Base-by-base conservation (phyloP, 37 sponge, comb jelly and placozoan genomes). In the Eunapius fragilis region DNA sequence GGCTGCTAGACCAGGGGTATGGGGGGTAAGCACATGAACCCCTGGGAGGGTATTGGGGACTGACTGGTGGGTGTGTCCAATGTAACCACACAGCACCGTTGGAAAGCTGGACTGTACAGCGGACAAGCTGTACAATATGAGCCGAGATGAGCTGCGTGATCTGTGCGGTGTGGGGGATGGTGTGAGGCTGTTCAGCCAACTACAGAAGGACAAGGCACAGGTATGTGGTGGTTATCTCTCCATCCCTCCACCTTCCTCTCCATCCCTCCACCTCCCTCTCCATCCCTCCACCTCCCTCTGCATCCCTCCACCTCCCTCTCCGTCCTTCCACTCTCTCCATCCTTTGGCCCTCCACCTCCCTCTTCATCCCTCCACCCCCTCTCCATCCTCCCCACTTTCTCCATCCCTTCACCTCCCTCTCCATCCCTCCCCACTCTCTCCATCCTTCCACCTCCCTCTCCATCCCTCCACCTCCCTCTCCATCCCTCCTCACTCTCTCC, bases 121-220 rank as follows among this genome's bases (percentile, higher is more conserved):
- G 25, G 73, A 73, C 28, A 47, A 86, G 50, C 85, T 95, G 68
- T 95, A 91, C 74, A 28, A 49, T 27, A 84, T 89, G 92, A 45
- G 67, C 22, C 72, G 86, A 70, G 95, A 95, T 32, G 85, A 91
- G 35, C 71, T 95, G 38, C 82, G 80, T 38, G 83, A 88, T 34
- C 72, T 91, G 72, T 76, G 82, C 75, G 95, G 95, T 5, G n/a
- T 72, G 36, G 76, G 85, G 31, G 86, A 85, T 68, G 89, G 92
- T 32, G 76, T 82, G 37, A 89, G 95, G 28, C 84, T 95, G 36
- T 95, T 72, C 83, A 88, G 89, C 45, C 92, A 92, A 68, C 81
- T 95, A 22, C 92, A 95, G 81, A 86, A 76, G 31, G 92, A 91
- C 76, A 89, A 80, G 79, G 36, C 82, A 7, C 77, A 87, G 78